Evolutionary conservation across 2,797 vertebrate species (phyloP), one percentile per base, ranked within the genome.

Genomic region (Xenentodon cancila): DNA sequence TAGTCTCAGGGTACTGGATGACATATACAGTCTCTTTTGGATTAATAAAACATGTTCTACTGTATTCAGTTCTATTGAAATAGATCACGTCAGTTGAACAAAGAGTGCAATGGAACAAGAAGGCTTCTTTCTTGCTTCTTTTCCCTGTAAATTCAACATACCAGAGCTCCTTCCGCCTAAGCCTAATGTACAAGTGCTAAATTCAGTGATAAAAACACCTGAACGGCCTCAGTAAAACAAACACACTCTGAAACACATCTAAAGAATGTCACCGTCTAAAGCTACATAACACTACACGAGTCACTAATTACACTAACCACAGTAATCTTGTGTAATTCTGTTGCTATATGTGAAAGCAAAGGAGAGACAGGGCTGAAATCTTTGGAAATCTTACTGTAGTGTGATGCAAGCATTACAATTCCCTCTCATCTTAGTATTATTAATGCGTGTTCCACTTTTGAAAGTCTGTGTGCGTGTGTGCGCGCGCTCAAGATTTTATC

Each of bases 401-500:
- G 45, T 52, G 51, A 56, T 63, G 42, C 11, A 64, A 62, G 46
- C 22, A 50, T 27, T 45, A 55, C 47, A 22, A 52, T 58, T 51
- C 46, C 47, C 32, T 51, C 22, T 63, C 21, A 34, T 54, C 30
- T 68, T 37, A 40, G n/a, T 55, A 53, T 63, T 22, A 59, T 66
- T n/a, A 32, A 59, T 21, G 59, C 37, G 9, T 56, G 45, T 42
- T 54, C 21, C 5, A 44, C 32, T 44, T 58, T 53, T 9, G 18
- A 16, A 5, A 59, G 30, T 49, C n/a, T 62, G 17, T 54, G 17
- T 45, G 17, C 42, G 17, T 50, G 17, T 47, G 46, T 9, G 0
- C 22, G 19, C 52, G 25, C 46, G 15, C 5, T n/a, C n/a, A n/a
- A n/a, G 25, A 25, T 73, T 43, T 64, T 55, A 59, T 59, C 50